Evolutionary conservation across 2,113 vertebrate genomes (phyloP).

Genomic region (Syngnathus typhle): DNA sequence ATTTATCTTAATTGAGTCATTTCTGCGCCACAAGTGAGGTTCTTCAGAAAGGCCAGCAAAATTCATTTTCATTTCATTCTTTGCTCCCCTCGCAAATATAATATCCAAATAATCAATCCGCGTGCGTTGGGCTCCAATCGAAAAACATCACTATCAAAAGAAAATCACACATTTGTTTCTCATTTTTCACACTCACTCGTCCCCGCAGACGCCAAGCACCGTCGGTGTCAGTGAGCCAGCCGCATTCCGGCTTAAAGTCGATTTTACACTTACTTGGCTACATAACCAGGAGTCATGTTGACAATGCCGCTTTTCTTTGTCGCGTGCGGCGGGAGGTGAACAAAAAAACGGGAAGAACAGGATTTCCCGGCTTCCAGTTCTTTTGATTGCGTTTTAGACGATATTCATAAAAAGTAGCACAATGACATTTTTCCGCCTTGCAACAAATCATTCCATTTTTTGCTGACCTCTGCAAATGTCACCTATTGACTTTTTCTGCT

Average conservation of each 20-base stretch:
- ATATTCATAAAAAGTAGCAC: no score
- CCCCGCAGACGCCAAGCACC: slow-evolving; percentile 23
- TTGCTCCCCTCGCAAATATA: not conserved
- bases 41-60: slow-evolving; percentile 25
- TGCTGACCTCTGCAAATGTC: slow-evolving; percentile 46
- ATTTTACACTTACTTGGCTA: slow-evolving; percentile 63
- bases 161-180: not conserved
- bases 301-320: slow-evolving; percentile 27
- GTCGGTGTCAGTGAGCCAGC: slow-evolving; percentile 46
- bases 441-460: slow-evolving; percentile 10
- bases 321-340: no score
- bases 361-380: no score
- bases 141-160: not conserved
- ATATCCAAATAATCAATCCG: not conserved
- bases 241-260: slow-evolving; percentile 53
- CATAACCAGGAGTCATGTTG: slow-evolving; percentile 59
- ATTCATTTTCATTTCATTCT: slow-evolving; percentile 27
- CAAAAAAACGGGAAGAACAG: no score
- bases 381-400: not conserved
- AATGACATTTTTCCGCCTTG: not conserved
- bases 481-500: slow-evolving; percentile 47
- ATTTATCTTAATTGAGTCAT: no score
- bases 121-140: not conserved
- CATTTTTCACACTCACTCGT: slow-evolving; percentile 2
- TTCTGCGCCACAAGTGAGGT: not conserved